Base-by-base conservation (phyloP, 2,888 invertebrate species). In the Homarus gammarus region DNA sequence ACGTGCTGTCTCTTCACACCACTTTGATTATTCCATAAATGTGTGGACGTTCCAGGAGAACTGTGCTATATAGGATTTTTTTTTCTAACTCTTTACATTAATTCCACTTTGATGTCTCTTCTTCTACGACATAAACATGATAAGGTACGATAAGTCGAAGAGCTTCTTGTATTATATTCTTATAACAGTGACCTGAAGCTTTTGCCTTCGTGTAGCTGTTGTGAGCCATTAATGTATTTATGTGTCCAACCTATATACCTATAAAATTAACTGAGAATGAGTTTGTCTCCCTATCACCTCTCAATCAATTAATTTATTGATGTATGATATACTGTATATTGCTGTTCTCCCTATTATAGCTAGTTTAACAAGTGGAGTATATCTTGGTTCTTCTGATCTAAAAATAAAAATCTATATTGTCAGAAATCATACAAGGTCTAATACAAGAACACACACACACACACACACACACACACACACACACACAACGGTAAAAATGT, bases 211-310 rank as follows among this genome's bases (percentile, higher is more conserved):
- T 3, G 2, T 18, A 5, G 72, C n/a, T 18, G 18, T 49, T 75
- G 40, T 75, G 75, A 75, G 10, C 2, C n/a, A 75, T 15, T 22
- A n/a, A 6, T 8, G 44, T 75, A 81, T 81, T 81, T 64, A 56
- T 56, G 79, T 56, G 79, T 33, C 33, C n/a, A 40, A 33, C 36
- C 38, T 8, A 81, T 64, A 81, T 33, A 75, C 8, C 10, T 75
- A 10, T 49, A n/a, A 8, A 15, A 31, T 44, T 18, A 56, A 18
- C 18, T 56, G 12, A n/a, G n/a, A n/a, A n/a, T n/a, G n/a, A n/a
- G n/a, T n/a, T n/a, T n/a, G n/a, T n/a, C n/a, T n/a, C n/a, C n/a
- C n/a, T n/a, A n/a, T n/a, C n/a, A n/a, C n/a, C n/a, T n/a, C n/a
- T n/a, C n/a, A n/a, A n/a, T n/a, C n/a, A n/a, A n/a, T n/a, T n/a